A percentile compares a stretch with the other conserved stretches of the same genome.
Evolutionary conservation across 1,140 invertebrate genomes (phyloP).

Genomic region (Calephelis nemesis): DNA sequence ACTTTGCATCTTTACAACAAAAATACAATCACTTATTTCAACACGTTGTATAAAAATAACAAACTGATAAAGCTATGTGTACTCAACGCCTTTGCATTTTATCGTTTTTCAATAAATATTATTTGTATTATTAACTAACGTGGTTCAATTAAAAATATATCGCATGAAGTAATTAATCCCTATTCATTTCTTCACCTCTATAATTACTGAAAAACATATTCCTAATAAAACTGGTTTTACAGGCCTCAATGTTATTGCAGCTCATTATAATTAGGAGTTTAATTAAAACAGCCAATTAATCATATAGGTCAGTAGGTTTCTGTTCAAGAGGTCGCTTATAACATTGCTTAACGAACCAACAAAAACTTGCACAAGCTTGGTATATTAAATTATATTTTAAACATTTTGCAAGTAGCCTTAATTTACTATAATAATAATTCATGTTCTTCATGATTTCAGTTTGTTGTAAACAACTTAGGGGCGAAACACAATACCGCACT

Average conservation of each 20-base stretch:
- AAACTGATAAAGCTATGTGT: no score
- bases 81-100: no score
- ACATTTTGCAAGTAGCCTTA: slow-evolving; percentile 28
- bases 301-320: slow-evolving; percentile 28
- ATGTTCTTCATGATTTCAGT: slow-evolving; percentile 47
- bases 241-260: slow-evolving; percentile 7
- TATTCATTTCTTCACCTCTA: no score
- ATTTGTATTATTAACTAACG: no score
- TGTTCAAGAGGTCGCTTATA: slow-evolving; percentile 25
- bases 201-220: no score
- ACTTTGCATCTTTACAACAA: no score
- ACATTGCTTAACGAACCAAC: slow-evolving; percentile 35
- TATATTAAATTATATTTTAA: slow-evolving; percentile 32
- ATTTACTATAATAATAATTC: slow-evolving; percentile 50
- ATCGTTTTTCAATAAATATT: no score
- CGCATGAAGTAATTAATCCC: no score
- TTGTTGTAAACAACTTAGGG: slow-evolving; percentile 59
- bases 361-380: slow-evolving; percentile 27
- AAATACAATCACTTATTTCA: no score
- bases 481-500: no score
- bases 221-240: neutral
- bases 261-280: slow-evolving; percentile 3
- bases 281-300: slow-evolving; percentile 21
- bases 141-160: no score
- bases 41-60: no score